Evolutionary conservation across 2,113 vertebrate genomes (phyloP), one percentile per base, ranked within the genome.

Genomic region (Scortum barcoo): DNA sequence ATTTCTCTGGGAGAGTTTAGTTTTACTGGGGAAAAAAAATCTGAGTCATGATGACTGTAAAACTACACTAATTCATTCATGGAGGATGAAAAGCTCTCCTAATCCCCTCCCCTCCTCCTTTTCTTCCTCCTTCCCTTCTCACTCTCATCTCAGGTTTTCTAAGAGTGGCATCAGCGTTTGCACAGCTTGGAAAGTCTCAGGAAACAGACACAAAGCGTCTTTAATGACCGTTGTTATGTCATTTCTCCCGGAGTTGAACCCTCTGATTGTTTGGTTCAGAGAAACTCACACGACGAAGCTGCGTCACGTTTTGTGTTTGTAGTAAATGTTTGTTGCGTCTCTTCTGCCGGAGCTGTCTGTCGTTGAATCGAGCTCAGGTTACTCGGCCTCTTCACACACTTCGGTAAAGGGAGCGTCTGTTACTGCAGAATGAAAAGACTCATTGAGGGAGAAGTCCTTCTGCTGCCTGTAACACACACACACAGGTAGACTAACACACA

Each of bases 401-500:
- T 53, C 72, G 62, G 66, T 83, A 51, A 69, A 85, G 58, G 66
- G 48, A 75, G 56, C 4, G 13, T 80, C 71, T 89, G 85, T 88
- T 78, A 10, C 13, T 42, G 60, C 46, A 40, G 80, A 57, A 87
- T 91, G 85, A 93, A 93, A 89, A 84, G 74, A 83, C 90, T 89
- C 90, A 74, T 91, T 91, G 76, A 89, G 73, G 77, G 86, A 88
- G 77, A 46, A 38, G 84, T 71, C 81, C 87, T 83, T 30, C 75
- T 48, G 65, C 38, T 9, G 22, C 17, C 2, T n/a, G n/a, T n/a
- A n/a, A n/a, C 33, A 38, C 28, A 78, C 63, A 63, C 11, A 54
- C 48, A 50, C 38, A 48, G 50, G n/a, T 51, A 48, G 33, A 80
- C 24, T 67, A 38, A 53, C 53, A 40, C 73, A 71, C 36, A 70